Base-by-base conservation (phyloP, 1,140 invertebrate genomes). In the Cydia amplana region DNA sequence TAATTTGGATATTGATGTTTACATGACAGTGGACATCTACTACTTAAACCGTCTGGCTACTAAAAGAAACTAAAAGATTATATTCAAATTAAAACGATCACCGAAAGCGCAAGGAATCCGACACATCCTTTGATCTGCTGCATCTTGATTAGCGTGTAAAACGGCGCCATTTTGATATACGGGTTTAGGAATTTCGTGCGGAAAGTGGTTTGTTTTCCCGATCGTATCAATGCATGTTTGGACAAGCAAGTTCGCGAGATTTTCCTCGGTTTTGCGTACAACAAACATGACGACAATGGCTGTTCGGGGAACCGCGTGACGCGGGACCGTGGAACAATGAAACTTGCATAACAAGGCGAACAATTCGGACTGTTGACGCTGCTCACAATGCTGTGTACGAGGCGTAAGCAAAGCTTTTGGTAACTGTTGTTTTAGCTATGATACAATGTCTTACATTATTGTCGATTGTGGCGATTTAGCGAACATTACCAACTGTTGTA, bases 271-370 rank as follows among this genome's bases (percentile, higher is more conserved):
- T 89, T 86, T 86, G 85, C 79, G 74, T 78, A 79, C 85, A 92
- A 92, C 90, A 91, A 91, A 90, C 87, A 88, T 64, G 74, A 79
- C 85, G 84, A 92, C 90, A 92, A 92, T 92, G 88, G 88, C 83
- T 80, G 83, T 92, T 91, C 90, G 84, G 64, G 80, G 90, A 92
- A 92, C 77, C 80, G 82, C 78, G 84, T 90, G 88, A 89, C 89
- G 88, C 80, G 82, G 79, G 80, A 82, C 75, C 75, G 74, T 46
- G 83, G 87, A 91, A 92, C 89, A 92, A 92, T 92, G 88, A 77
- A 74, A 81, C 82, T 89, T 91, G 89, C 89, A 89, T 87, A 92
- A 91, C 81, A 83, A 84, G 77, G 78, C 76, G 75, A 82, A 84
- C 87, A 89, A 89, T 87, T 89, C 78, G 85, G 79, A 79, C 65